phyloP scores from a whole-genome alignment of 2,888 invertebrate genomes.

The Sminthurides aquaticus region DNA sequence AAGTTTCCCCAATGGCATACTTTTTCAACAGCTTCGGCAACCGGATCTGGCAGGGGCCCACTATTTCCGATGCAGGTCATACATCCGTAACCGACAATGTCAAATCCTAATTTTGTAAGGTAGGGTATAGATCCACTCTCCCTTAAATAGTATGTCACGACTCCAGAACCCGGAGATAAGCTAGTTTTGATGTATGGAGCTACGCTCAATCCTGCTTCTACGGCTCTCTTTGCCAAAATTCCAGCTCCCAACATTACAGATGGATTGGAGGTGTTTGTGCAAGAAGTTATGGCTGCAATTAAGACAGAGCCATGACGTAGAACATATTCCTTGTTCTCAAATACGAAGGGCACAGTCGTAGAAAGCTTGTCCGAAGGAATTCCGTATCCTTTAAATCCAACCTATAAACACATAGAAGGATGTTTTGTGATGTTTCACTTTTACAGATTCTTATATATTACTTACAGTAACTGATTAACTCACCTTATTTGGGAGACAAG shows the following conservation, averaged over 20 bases:
- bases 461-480: constrained; percentile 30
- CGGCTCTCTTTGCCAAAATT: constrained; percentile 82
- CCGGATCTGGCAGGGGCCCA: constrained; percentile 83
- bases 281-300: constrained; percentile 95
- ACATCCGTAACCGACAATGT: constrained; percentile 96
- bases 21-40: constrained; percentile 86
- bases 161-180: constrained; percentile 89
- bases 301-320: constrained; percentile 87
- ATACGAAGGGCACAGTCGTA: constrained; percentile 65
- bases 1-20: no score
- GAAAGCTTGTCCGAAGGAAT: constrained; percentile 59
- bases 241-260: constrained; percentile 97
- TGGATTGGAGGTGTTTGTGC: constrained; percentile 96
- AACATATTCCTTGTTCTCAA: constrained; percentile 69
- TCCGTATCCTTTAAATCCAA: constrained; percentile 88
- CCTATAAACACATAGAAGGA: no score
- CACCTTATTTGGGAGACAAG: constrained; percentile 81
- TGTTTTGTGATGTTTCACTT: constrained; percentile 29
- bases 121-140: constrained; percentile 89
- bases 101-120: constrained; percentile 78
- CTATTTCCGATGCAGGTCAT: constrained; percentile 99
- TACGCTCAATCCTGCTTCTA: constrained; percentile 79
- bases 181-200: constrained; percentile 94
- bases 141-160: constrained; percentile 80
- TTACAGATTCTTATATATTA: not conserved